Evolutionary conservation across 2,888 invertebrate species (phyloP).

Genomic region (Muschampia staudingeri): DNA sequence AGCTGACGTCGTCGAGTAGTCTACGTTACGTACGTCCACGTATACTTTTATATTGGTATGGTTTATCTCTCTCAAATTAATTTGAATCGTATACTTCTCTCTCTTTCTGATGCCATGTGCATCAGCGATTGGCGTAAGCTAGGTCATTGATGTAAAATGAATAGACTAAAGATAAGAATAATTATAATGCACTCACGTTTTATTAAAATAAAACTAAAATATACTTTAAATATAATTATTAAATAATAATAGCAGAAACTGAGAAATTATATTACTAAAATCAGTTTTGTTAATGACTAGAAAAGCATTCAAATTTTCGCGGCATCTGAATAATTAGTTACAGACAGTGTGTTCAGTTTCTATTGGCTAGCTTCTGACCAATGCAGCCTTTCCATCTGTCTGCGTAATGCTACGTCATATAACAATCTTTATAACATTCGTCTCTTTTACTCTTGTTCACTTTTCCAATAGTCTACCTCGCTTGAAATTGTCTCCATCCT

Average conservation of each 20-base stretch:
- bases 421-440: conserved; percentile 71
- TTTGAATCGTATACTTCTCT: conserved; percentile 69
- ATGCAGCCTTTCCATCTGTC: conserved; percentile 94
- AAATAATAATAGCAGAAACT: background rate
- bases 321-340: conserved; percentile 71
- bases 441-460: conserved; percentile 76
- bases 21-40: conserved; percentile 69
- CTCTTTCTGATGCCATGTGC: conserved; percentile 84
- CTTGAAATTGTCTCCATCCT: conserved; percentile 76
- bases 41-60: background rate
- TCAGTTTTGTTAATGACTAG: background rate
- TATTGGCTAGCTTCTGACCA: conserved; percentile 90
- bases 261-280: background rate
- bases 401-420: conserved; percentile 84
- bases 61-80: conserved; percentile 69
- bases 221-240: background rate
- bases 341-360: conserved; percentile 84
- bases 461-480: conserved; percentile 76
- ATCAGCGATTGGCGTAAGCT: conserved; percentile 76
- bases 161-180: background rate
- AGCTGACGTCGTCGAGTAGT: background rate
- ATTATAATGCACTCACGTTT: background rate
- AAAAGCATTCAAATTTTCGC: conserved; percentile 74
- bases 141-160: conserved; percentile 32
- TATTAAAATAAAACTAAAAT: background rate